Evolutionary conservation across 35 echinoderm and acorn worm species (phyloP), one percentile per base, ranked within the genome.

Genomic region (Strongylocentrotus purpuratus): DNA sequence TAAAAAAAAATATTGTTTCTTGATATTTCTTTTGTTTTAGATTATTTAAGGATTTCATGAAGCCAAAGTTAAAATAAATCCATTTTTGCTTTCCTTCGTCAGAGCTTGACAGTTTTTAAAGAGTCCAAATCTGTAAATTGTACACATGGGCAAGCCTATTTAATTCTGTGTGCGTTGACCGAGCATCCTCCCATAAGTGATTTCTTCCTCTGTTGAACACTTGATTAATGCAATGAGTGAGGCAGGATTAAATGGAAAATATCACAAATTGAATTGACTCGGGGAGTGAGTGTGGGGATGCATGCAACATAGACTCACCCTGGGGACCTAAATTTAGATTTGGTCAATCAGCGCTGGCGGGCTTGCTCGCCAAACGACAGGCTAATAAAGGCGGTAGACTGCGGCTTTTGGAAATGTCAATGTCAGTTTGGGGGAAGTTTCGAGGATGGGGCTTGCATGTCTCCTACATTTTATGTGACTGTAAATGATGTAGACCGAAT

Each of bases 191-290:
- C 65, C 65, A 78, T 78, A 78, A 78, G 65, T 78, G 65, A 78
- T 78, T 78, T 78, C 65, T 78, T 78, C 65, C 65, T 78, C 20
- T 78, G 22, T 78, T 78, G n/a, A 78, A 28, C 25, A 78, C 22
- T 78, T 78, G 22, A 71, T 71, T 71, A 71, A 71, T 28, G 20
- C 65, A 78, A n/a, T 78, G 65, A 78, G 65, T 78, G 65, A 78
- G 20, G 65, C 65, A 78, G 65, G 65, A 78, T 78, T 78, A 78
- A 28, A n/a, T 78, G 65, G 65, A n/a, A 78, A 78, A 78, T 78
- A 28, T 78, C 65, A 78, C 65, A 78, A 78, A 78, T 78, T 78
- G 65, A 78, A 78, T 78, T 78, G 65, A 78, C 20, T 78, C 6
- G 20, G 0, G 20, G 65, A 78, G 65, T 78, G 65, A 78, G 65